Evolutionary conservation across 2,797 vertebrate genomes (phyloP), one percentile per base, ranked within the genome.

Genomic region (Gambusia yucatana): DNA sequence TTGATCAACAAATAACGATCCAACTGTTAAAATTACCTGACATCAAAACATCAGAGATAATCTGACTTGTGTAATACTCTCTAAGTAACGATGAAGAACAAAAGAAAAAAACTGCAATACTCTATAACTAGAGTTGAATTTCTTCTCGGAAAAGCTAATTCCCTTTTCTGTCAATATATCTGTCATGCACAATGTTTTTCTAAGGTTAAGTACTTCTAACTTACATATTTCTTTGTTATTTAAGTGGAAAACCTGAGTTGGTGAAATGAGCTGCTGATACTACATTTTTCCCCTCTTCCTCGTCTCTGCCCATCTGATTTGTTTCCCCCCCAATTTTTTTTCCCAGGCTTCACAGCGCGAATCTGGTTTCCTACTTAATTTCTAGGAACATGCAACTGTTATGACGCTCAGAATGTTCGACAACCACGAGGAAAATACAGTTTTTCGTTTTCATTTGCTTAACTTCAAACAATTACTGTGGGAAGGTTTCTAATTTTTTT

Each of bases 171-270:
- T 67, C 36, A 65, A 65, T 36, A 77, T 7, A 39, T 17, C 10
- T 39, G 48, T 44, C 30, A 10, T 43, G 0, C 4, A 39, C 52
- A 22, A 28, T 50, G 25, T 72, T 76, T 72, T 74, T 44, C 16
- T 52, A 22, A 75, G 57, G 36, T 67, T 73, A 79, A 78, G 71
- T 63, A 75, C 47, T 44, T 79, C 57, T 82, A 77, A 77, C 48
- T 30, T 59, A 70, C 61, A 82, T 87, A 63, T 86, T 59, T 86
- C 74, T 84, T 86, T 85, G 44, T 9, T 72, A 52, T 67, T 86
- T 43, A 84, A 76, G 86, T 80, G 69, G 77, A 81, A 88, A 85
- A 71, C 16, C 73, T 83, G 84, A 30, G 9, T 77, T 86, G 73
- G 81, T 50, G 81, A 61, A 2, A 61, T 30, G 59, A 3, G 25